Evolutionary conservation across 1,140 invertebrate species (phyloP).

Genomic region (Scaptodrosophila lebanonensis): DNA sequence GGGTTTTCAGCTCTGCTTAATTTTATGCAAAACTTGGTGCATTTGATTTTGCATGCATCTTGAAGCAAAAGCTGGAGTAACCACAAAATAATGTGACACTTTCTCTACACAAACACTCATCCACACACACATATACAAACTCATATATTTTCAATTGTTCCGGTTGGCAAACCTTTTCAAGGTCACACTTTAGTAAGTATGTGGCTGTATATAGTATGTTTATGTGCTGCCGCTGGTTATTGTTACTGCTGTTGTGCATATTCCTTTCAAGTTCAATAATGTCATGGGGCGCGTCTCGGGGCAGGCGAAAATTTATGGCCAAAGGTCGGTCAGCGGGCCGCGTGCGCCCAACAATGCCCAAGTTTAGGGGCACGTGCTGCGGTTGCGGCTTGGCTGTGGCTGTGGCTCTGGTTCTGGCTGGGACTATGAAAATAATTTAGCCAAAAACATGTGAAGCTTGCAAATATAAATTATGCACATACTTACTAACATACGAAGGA

Average conservation of each 20-base stretch:
- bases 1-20: too few species aligned
- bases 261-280: constrained; percentile 72
- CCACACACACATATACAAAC: constrained; percentile 7
- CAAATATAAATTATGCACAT: constrained; percentile 68
- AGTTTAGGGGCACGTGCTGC: too few species aligned
- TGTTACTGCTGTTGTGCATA: constrained; percentile 26
- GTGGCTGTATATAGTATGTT: too few species aligned
- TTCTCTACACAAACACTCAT: background rate
- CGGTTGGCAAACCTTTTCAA: constrained; percentile 22
- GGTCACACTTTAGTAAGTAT: too few species aligned
- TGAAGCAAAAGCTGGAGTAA: too few species aligned
- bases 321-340: constrained; percentile 65
- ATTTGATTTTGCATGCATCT: too few species aligned
- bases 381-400: constrained; percentile 29
- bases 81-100: too few species aligned
- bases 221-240: constrained; percentile 3
- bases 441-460: constrained; percentile 70
- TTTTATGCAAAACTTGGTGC: too few species aligned
- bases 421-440: constrained; percentile 65
- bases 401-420: constrained; percentile 45
- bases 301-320: constrained; percentile 68
- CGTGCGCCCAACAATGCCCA: too few species aligned
- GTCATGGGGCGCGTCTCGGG: constrained; percentile 71
- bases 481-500: constrained; percentile 27
- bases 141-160: background rate